Conservation (phyloP, 2,797 vertebrate genomes). For the Scleropages formosus region DNA sequence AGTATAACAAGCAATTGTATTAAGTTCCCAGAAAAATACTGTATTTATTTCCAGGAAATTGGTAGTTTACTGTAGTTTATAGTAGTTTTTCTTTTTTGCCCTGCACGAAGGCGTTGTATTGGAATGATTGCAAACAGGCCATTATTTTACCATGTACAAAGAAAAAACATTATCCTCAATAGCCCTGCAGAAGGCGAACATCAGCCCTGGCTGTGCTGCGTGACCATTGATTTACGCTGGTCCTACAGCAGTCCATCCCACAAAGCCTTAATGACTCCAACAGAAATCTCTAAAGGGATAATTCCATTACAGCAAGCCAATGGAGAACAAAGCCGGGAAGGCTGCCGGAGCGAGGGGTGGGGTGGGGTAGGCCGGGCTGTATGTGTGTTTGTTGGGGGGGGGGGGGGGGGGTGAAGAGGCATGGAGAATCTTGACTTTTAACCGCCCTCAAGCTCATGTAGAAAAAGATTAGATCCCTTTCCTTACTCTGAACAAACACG, state of each 20-base stretch:
- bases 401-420: slow-evolving; percentile 34
- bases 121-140: slow-evolving; percentile 25
- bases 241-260: slow-evolving; percentile 40
- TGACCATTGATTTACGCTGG: slow-evolving; percentile 31
- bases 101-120: neutral
- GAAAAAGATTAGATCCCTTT: slow-evolving; percentile 34
- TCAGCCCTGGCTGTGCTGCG: neutral
- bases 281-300: slow-evolving; percentile 34
- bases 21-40: neutral
- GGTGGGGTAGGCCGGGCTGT: neutral
- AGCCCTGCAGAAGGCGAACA: neutral
- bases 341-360: slow-evolving; percentile 27
- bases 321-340: neutral
- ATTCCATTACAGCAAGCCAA: slow-evolving; percentile 24
- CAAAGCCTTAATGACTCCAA: slow-evolving; percentile 41
- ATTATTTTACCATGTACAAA: slow-evolving; percentile 26
- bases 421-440: slow-evolving; percentile 53
- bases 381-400: too few relatives aligned
- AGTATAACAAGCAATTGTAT: neutral
- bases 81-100: neutral
- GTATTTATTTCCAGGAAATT: neutral
- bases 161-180: slow-evolving; percentile 14
- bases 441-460: slow-evolving; percentile 52
- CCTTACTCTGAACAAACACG: neutral
- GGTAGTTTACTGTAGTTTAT: slow-evolving; percentile 13